These are phyloP conservation scores for Scomber colias DNA, from an alignment of 2,113 vertebrate species.

Conservation along the genomic window DNA sequence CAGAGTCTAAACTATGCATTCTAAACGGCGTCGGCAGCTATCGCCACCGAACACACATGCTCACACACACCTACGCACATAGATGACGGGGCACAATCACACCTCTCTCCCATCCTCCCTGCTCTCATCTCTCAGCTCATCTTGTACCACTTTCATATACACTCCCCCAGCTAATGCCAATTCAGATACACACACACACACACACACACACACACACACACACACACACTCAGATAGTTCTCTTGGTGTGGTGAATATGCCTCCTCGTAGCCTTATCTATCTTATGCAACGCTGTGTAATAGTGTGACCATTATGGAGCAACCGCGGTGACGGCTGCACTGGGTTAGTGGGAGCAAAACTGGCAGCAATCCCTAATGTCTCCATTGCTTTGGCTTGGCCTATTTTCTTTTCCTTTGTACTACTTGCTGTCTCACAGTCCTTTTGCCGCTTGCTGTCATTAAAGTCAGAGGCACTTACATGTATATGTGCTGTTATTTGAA, in stretches of 20 bases:
- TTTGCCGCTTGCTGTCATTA: slow-evolving; percentile 51
- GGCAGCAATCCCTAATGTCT: slow-evolving; percentile 65
- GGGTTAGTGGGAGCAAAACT: slow-evolving; percentile 74
- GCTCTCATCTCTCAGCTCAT: slow-evolving; percentile 65
- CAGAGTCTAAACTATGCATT: slow-evolving; percentile 60
- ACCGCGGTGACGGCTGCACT: slow-evolving; percentile 57
- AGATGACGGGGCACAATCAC: slow-evolving; percentile 65
- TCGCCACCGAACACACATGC: slow-evolving; percentile 16
- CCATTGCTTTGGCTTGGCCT: slow-evolving; percentile 58
- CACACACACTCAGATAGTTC: slow-evolving; percentile 56
- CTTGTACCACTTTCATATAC: slow-evolving; percentile 62
- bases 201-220: slow-evolving; percentile 40
- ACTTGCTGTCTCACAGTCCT: slow-evolving; percentile 40
- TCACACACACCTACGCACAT: slow-evolving; percentile 24
- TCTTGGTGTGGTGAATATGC: slow-evolving; percentile 60
- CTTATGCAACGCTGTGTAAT: slow-evolving; percentile 80
- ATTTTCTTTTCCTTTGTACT: slow-evolving; percentile 58
- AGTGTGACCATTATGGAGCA: slow-evolving; percentile 75
- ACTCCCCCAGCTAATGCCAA: slow-evolving; percentile 50
- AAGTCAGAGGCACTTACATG: slow-evolving; percentile 50
- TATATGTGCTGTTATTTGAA: slow-evolving; percentile 34
- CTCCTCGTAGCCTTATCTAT: slow-evolving; percentile 68
- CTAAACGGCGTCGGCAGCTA: slow-evolving; percentile 37
- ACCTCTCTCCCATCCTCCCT: slow-evolving; percentile 56
- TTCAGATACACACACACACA: slow-evolving; percentile 38